Base-by-base conservation (phyloP, 2,113 vertebrate genomes). In the Tenebrosternarchus preto region DNA sequence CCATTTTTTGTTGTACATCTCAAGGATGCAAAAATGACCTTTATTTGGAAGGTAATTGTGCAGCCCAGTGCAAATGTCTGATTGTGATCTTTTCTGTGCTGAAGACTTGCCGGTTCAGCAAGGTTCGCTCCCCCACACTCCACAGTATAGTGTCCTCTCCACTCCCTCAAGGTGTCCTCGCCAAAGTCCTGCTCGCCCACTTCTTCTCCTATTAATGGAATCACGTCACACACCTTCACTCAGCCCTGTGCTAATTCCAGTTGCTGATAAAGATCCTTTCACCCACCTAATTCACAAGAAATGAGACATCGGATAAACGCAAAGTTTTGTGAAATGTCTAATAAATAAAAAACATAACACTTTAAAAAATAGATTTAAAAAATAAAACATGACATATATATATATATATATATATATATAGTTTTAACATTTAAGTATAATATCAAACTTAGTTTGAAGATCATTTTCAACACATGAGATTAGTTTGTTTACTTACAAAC, bases 101-200 rank as follows among this genome's bases (percentile, higher is more conserved):
- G 81, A 90, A 85, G 94, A 94, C 95, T 90, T 96, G 97, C 97
- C 97, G 94, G 87, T 94, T 98, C 96, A 98, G 97, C 96, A 96
- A 93, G 94, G 94, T 93, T 95, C 92, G 92, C 92, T 94, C 93
- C 93, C 63, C 76, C 63, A 25, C 93, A 94, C 93, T 95, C 94
- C 95, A 94, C 93, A 93, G 92, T 94, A 90, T 95, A 94, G 95
- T n/a, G n/a, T 95, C 93, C 87, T 92, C 15, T 95, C 93, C 95
- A 94, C 94, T 94, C 94, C 96, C 93, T 95, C 96, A 92, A 93
- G 91, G 90, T 93, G 91, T 92, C 91, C 92, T 93, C 89, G 93
- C 95, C 93, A 95, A 89, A 93, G 93, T 94, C 92, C 93, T 94
- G 95, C 96, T 95, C 95, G 53, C 94, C 96, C 95, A 93, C 91